Conservation (phyloP, 2,888 invertebrate species). For the Zele albiditarsus region DNA sequence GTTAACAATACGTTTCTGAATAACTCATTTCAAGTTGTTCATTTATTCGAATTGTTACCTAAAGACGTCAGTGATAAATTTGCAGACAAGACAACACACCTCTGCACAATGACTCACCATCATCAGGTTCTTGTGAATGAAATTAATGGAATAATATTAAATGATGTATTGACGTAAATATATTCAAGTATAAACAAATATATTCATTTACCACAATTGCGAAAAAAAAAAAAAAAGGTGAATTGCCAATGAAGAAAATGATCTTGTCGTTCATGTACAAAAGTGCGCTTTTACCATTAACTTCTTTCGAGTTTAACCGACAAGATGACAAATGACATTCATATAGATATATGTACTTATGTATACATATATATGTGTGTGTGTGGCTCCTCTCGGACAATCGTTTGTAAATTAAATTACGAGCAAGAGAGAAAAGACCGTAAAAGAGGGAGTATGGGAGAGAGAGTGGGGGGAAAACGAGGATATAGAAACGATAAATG, state of each 20-base stretch:
- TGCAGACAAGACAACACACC: conserved; percentile 40
- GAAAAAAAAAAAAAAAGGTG: not conserved
- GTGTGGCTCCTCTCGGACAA: conserved; percentile 43
- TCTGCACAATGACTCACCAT: conserved; percentile 33
- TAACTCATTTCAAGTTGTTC: conserved; percentile 16
- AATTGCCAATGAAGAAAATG: conserved; percentile 3
- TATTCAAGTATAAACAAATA: too few species aligned
- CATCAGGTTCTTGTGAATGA: conserved; percentile 31
- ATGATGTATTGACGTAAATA: not conserved
- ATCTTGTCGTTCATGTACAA: not conserved
- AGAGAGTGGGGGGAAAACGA: not conserved
- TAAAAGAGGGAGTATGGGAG: not conserved
- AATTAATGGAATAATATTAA: conserved; percentile 16
- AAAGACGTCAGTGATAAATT: conserved; percentile 26
- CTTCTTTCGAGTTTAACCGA: conserved; percentile 24
- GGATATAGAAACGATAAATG: conserved; percentile 43
- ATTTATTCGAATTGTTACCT: conserved; percentile 1
- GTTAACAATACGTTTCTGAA: conserved; percentile 38
- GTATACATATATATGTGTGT: conserved; percentile 15
- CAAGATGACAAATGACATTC: conserved; percentile 18
- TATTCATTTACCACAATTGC: not conserved
- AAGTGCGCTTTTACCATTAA: conserved; percentile 10
- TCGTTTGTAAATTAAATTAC: conserved; percentile 53
- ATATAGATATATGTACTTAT: not conserved
- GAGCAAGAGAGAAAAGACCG: conserved; percentile 21